Conservation (phyloP, 1,140 invertebrate species). For the Musca domestica region DNA sequence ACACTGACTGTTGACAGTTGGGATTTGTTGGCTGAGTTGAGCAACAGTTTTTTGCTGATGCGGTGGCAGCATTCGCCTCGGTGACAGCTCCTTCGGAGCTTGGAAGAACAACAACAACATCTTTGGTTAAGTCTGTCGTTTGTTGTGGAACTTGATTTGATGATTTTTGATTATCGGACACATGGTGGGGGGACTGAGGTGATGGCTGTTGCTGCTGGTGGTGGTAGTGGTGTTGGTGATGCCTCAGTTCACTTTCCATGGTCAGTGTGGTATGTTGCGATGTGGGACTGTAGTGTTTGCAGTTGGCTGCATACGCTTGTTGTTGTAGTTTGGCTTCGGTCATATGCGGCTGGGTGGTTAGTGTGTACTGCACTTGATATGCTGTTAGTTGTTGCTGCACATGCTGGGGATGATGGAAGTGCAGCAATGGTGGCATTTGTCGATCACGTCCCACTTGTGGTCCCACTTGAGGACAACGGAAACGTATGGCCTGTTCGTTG, state of each 20-base stretch:
- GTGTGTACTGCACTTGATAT: constrained; percentile 28
- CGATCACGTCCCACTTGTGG: constrained; percentile 45
- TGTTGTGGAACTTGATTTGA: constrained; percentile 24
- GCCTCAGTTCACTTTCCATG: constrained; percentile 25
- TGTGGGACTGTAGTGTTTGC: not conserved
- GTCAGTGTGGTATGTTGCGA: constrained; percentile 11
- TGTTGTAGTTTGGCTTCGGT: constrained; percentile 2
- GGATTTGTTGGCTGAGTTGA: constrained; percentile 1
- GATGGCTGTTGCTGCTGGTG: constrained; percentile 18
- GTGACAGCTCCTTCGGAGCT: not conserved
- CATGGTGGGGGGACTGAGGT: not conserved
- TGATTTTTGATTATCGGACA: constrained; percentile 15
- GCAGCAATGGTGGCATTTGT: constrained; percentile 41
- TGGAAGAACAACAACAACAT: constrained; percentile 2
- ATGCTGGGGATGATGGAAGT: constrained; percentile 48
- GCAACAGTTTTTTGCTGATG: constrained; percentile 22
- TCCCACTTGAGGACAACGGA: constrained; percentile 50
- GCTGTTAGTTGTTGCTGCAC: constrained; percentile 25
- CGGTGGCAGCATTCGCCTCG: not conserved
- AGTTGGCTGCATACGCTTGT: not conserved
- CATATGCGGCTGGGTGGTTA: not conserved
- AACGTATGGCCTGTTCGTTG: constrained; percentile 48
- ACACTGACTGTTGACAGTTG: not conserved
- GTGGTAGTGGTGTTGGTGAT: constrained; percentile 23
- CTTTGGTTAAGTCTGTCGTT: not conserved